phyloP scores from a whole-genome alignment of 1,140 invertebrate genomes.

The Eriosoma lanigerum region DNA sequence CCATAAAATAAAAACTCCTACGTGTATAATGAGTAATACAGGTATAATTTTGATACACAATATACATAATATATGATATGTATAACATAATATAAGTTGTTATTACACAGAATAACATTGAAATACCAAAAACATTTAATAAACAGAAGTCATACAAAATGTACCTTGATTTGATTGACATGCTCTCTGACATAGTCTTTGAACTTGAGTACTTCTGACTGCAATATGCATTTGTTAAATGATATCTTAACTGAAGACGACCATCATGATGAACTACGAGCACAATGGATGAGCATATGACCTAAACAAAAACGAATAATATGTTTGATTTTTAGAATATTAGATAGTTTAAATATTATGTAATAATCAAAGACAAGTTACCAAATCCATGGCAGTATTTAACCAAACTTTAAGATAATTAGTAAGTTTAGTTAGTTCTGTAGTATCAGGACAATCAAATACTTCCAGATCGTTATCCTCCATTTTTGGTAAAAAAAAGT shows the following conservation, averaged over 20 bases:
- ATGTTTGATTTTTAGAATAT: neutral
- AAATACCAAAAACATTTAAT: neutral
- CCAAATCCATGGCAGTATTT: conserved; percentile 6
- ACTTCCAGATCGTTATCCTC: conserved; percentile 32
- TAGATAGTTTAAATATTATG: too few species aligned
- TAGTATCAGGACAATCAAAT: neutral
- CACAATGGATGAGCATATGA: neutral
- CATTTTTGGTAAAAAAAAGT: neutral
- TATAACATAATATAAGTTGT: too few species aligned
- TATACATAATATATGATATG: too few species aligned
- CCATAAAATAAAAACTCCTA: too few species aligned
- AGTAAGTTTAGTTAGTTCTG: conserved; percentile 27
- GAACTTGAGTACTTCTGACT: conserved; percentile 55
- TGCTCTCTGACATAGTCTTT: conserved; percentile 55
- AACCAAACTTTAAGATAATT: too few species aligned
- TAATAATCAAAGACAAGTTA: neutral
- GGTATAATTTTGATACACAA: too few species aligned
- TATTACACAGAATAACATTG: too few species aligned
- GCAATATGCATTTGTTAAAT: conserved; percentile 52
- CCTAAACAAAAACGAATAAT: neutral
- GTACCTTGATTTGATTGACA: conserved; percentile 55
- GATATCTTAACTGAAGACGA: too few species aligned
- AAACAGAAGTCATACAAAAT: neutral
- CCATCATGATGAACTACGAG: conserved; percentile 24
- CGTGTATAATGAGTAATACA: too few species aligned